Conservation (phyloP, 2,888 invertebrate genomes). For the Oxyteleia sp. region DNA sequence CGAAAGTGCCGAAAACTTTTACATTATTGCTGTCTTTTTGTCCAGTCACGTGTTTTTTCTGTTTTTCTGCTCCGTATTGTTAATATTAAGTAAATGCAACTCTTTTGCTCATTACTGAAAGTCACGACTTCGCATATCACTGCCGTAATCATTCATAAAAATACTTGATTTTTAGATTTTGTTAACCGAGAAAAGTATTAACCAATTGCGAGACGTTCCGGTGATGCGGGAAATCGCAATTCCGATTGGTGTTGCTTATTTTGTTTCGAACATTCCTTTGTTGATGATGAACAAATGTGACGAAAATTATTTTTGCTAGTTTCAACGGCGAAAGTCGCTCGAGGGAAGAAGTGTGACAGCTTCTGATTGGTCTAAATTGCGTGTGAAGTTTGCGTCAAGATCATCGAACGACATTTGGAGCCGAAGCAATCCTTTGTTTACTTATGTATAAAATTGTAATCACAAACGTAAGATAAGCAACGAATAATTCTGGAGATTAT, state of each 20-base stretch:
- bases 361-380: no score
- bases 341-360: neutral
- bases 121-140: conserved; percentile 35
- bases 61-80: conserved; percentile 1
- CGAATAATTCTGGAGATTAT: conserved; percentile 60
- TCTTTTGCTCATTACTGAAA: conserved; percentile 37
- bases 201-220: neutral
- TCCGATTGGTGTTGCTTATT: conserved; percentile 60
- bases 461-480: conserved; percentile 64
- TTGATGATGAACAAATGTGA: conserved; percentile 32
- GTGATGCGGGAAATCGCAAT: conserved; percentile 40
- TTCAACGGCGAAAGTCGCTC: conserved; percentile 34
- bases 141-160: no score
- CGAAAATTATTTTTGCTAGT: conserved; percentile 31
- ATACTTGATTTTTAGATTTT: no score
- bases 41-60: conserved; percentile 27
- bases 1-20: conserved; percentile 63
- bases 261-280: conserved; percentile 47
- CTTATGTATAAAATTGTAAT: conserved; percentile 65
- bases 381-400: no score
- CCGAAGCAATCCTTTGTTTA: no score
- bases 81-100: conserved; percentile 1
- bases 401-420: no score
- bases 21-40: conserved; percentile 32
- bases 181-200: no score